Percentiles rank a stretch among this genome's conserved stretches.
These are phyloP conservation scores for Herpetotheres cachinnans DNA, from an alignment of 2,113 vertebrate species.

Conservation along the genomic window DNA sequence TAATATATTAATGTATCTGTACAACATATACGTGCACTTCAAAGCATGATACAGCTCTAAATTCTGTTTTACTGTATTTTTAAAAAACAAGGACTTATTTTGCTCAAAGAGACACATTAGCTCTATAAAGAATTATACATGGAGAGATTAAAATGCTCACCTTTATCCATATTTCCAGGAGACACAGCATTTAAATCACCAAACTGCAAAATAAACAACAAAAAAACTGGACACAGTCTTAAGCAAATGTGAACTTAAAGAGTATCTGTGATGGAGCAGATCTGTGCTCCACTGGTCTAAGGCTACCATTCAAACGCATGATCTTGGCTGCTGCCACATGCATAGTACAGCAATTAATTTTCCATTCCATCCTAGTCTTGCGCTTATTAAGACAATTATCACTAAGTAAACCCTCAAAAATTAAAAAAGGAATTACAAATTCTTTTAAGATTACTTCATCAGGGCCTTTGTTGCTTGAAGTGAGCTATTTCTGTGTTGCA, in stretches of 20 bases:
- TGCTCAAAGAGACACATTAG: background rate
- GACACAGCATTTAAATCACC: conserved; percentile 82
- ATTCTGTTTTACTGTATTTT: background rate
- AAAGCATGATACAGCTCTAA: background rate
- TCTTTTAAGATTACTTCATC: background rate
- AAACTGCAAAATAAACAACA: conserved; percentile 76
- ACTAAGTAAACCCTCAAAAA: background rate
- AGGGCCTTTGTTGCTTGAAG: background rate
- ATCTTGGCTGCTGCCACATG: background rate
- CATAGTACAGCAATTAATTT: background rate
- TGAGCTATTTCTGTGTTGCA: background rate
- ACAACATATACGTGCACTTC: background rate
- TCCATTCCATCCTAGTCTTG: background rate
- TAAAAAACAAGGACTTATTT: background rate
- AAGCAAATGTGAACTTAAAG: background rate
- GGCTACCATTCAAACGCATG: background rate
- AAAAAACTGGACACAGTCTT: conserved; percentile 1
- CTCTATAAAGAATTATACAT: background rate
- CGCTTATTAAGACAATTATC: conserved; percentile 30
- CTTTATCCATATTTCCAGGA: conserved; percentile 85
- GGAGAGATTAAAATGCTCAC: conserved; percentile 55
- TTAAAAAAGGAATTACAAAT: background rate
- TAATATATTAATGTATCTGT: background rate
- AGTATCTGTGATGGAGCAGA: background rate
- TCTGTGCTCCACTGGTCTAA: background rate